Evolutionary conservation across 2,113 vertebrate species (phyloP), one percentile per base, ranked within the genome.

Genomic region (Zingel zingel): DNA sequence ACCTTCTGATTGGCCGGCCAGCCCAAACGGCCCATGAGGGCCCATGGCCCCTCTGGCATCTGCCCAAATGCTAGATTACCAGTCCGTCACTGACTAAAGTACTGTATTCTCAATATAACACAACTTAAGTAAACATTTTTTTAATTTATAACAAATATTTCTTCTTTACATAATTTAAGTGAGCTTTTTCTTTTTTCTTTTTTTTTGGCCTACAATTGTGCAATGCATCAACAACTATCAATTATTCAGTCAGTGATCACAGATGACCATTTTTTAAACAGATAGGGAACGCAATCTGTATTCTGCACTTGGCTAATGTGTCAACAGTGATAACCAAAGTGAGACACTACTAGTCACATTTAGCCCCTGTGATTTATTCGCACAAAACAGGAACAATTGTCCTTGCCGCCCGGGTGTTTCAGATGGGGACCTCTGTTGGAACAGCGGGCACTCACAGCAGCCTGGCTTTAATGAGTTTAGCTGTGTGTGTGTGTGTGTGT

Each of bases 281-380:
- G 62, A 61, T 21, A 19, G 53, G 65, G 68, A 76, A 43, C 16
- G 6, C 23, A 69, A 82, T 91, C 77, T 79, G 84, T 81, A 88
- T 91, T 91, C 89, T 48, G 66, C 39, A 54, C 79, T 48, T 14
- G 23, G 65, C 83, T 85, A 73, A 82, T 70, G 66, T 78, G 89
- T 92, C 85, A 88, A 71, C 85, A 89, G 78, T 63, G 82, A 84
- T 90, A 84, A 90, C 90, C 86, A 89, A 88, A 90, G 75, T 54
- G 80, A 88, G 87, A 82, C 70, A 65, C 74, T 30, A 59, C 74
- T 14, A 59, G 84, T 77, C 89, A 77, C 86, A 84, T 88, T 90
- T 74, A 89, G 89, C 81, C 65, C 45, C 65, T 64, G 84, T 89
- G 89, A 91, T 93, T 94, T 89, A 94, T 87, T 89, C 86, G n/a